phyloP scores from a whole-genome alignment of 1,140 invertebrate genomes.

The Thaumetopoea pityocampa region DNA sequence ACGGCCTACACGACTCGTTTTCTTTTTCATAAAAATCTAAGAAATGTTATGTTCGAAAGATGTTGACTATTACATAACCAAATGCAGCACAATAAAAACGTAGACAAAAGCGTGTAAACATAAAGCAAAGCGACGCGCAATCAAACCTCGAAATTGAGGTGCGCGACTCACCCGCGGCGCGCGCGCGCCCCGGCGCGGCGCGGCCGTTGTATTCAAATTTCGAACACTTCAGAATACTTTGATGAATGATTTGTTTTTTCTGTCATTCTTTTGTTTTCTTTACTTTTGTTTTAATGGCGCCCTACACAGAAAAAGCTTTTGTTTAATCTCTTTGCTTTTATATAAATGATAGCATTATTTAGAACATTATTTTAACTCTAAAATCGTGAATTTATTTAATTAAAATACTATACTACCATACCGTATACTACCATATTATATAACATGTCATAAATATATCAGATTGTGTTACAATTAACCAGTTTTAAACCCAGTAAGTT shows the following conservation, averaged over 20 bases:
- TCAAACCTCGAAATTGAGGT: conserved; percentile 49
- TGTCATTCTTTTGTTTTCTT: conserved; percentile 35
- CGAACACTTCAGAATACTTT: conserved; percentile 32
- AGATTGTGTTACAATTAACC: no score
- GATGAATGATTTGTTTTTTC: conserved; percentile 32
- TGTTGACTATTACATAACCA: no score
- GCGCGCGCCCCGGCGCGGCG: conserved; percentile 57
- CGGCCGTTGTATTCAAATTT: conserved; percentile 70
- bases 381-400: no score
- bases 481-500: no score
- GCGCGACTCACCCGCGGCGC: conserved; percentile 46
- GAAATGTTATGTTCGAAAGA: conserved; percentile 10
- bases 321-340: no score
- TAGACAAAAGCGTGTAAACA: conserved; percentile 40
- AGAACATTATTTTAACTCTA: no score
- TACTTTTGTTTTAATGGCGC: conserved; percentile 28
- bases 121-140: conserved; percentile 41
- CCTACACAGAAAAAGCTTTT: conserved; percentile 3
- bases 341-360: no score
- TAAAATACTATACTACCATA: no score
- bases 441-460: no score
- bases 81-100: conserved; percentile 23
- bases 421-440: no score
- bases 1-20: conserved; percentile 4
- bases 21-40: conserved; percentile 8